Evolutionary conservation across 1,140 invertebrate genomes (phyloP).

Genomic region (Eufriesea mexicana): DNA sequence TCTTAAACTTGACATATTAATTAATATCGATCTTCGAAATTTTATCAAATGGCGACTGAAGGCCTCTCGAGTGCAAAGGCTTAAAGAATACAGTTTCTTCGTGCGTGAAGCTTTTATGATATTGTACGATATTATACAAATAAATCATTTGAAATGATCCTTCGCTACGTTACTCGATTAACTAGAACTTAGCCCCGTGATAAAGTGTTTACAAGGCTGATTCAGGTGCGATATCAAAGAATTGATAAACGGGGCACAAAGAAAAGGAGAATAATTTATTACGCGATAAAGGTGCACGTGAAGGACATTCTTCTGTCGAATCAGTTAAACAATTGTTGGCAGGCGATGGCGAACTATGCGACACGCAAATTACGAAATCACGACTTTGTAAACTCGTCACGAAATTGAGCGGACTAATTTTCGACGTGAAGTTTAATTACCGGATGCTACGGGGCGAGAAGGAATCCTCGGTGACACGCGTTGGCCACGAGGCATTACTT

Average conservation of each 20-base stretch:
- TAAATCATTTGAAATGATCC: no score
- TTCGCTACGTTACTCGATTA: no score
- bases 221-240: not conserved
- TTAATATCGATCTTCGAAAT: no score
- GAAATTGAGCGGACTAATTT: slow-evolving; percentile 2
- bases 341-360: not conserved
- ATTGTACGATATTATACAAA: no score
- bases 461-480: not conserved
- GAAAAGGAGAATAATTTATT: not conserved
- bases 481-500: no score
- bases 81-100: no score
- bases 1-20: no score
- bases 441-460: not conserved
- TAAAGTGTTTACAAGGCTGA: not conserved
- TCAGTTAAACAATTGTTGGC: not conserved
- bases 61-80: no score
- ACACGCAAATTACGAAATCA: slow-evolving; percentile 40
- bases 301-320: not conserved
- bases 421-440: not conserved
- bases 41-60: no score
- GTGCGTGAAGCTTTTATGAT: no score
- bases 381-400: slow-evolving; percentile 36
- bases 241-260: not conserved
- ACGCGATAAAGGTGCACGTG: not conserved
- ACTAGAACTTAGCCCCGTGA: no score